Conservation (phyloP, 2,797 vertebrate genomes). For the Amphiprion clarkii region DNA sequence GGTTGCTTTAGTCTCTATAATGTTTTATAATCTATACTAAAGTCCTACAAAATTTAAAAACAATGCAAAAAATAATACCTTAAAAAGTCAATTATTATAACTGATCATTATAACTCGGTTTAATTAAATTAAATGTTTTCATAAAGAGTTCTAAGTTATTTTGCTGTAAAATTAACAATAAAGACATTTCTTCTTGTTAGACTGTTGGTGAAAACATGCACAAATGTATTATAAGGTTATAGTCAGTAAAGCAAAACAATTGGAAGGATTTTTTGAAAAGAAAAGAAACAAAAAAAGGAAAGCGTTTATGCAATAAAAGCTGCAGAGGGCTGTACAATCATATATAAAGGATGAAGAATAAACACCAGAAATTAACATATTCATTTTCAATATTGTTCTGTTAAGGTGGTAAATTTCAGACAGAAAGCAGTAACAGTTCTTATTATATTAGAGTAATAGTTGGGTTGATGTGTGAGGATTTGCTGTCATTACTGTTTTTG, state of each 20-base stretch:
- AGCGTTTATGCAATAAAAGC: no score
- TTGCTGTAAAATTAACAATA: background rate
- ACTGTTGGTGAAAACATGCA: no score
- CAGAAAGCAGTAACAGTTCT: background rate
- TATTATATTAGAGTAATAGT: background rate
- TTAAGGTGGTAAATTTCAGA: background rate
- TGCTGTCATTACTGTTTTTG: no score
- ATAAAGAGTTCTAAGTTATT: background rate
- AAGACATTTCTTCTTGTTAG: no score
- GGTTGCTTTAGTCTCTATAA: no score
- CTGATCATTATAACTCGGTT: background rate
- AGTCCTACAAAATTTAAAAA: background rate
- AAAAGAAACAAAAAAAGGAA: no score
- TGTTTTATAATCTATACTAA: background rate
- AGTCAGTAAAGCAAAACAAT: background rate
- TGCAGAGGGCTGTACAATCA: no score
- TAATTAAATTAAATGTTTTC: no score
- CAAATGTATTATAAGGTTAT: no score
- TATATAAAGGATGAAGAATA: no score
- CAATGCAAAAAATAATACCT: background rate
- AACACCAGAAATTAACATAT: no score
- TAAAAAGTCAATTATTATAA: background rate
- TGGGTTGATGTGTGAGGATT: background rate
- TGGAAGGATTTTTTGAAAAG: no score
- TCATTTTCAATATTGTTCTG: background rate